Evolutionary conservation across 2,888 invertebrate species (phyloP), one percentile per base, ranked within the genome.

Genomic region (Scaptomyza tumidula): DNA sequence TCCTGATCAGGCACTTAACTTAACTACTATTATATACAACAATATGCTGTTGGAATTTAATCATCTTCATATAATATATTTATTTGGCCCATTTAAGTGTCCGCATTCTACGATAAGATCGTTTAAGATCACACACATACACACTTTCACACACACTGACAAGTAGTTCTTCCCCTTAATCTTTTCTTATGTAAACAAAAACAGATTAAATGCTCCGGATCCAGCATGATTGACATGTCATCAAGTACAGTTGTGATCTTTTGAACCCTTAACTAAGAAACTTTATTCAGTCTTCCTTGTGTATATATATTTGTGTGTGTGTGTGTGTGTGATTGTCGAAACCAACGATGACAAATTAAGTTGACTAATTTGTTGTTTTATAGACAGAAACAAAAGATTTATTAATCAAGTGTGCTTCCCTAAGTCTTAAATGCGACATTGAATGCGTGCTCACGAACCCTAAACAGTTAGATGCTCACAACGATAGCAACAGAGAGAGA

Each of bases 391-490:
- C 19, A 19, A 19, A 19, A 33, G 50, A 50, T 50, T 19, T 14
- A 33, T 13, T 24, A 24, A 24, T 24, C 1, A 29, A 29, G 5
- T 6, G 29, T 29, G 29, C 29, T 29, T 29, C 27, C 37, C 37
- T 52, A 6, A 27, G 52, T 63, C 24, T 59, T 56, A 46, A 53
- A 37, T 55, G 24, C n/a, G 41, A 52, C 56, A 48, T 67, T 24
- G 37, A 53, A 62, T 75, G 54, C 70, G 71, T 65, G 57, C 54
- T 37, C 73, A 73, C 73, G 73, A 78, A 49, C 19, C 43, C 13
- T 45, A 43, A 73, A 78, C 78, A 78, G 78, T 72, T 78, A 74
- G 66, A 71, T 56, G 63, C 24, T 27, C 27, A 6, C 27, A 6
- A n/a, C n/a, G n/a, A n/a, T 7, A 39, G 33, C 10, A 0, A n/a